Percentiles rank a stretch among this genome's conserved stretches.
Evolutionary conservation across 1,140 invertebrate species (phyloP).

Genomic region (Elysia chlorotica): DNA sequence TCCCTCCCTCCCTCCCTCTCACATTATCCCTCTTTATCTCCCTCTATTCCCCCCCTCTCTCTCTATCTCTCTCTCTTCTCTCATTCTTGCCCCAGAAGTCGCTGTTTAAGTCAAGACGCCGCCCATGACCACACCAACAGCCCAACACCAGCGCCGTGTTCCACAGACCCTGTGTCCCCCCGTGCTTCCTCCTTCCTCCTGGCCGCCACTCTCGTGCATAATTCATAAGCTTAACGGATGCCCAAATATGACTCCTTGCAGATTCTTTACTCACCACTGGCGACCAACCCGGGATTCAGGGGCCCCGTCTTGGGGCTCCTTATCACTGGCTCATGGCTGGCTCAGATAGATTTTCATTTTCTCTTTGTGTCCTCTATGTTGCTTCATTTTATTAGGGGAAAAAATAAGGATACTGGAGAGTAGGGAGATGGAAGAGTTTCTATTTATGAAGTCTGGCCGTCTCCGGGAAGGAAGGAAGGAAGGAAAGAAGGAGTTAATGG

Average conservation of each 20-base stretch:
- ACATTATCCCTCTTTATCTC: not conserved
- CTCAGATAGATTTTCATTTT: too few species aligned
- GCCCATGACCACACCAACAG: too few species aligned
- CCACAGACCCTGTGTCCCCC: too few species aligned
- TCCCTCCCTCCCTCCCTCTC: not conserved
- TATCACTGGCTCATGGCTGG: too few species aligned
- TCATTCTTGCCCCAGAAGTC: not conserved
- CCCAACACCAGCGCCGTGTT: too few species aligned
- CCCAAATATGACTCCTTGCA: slow-evolving; percentile 23
- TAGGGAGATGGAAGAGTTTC: too few species aligned
- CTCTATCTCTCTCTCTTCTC: not conserved
- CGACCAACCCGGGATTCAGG: not conserved
- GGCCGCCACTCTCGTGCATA: slow-evolving; percentile 10
- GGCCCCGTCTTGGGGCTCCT: not conserved
- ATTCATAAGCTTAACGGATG: slow-evolving; percentile 20
- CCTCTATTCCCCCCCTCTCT: not conserved
- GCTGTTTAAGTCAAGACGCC: not conserved
- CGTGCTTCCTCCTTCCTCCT: not conserved
- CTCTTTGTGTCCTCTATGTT: too few species aligned
- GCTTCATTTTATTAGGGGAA: too few species aligned
- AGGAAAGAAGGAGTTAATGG: too few species aligned
- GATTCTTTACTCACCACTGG: slow-evolving; percentile 14
- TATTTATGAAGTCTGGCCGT: too few species aligned
- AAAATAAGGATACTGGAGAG: too few species aligned
- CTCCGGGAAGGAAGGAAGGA: too few species aligned